These are phyloP conservation scores for Plagodis dolabraria DNA, from an alignment of 2,888 invertebrate species.

Conservation along the genomic window DNA sequence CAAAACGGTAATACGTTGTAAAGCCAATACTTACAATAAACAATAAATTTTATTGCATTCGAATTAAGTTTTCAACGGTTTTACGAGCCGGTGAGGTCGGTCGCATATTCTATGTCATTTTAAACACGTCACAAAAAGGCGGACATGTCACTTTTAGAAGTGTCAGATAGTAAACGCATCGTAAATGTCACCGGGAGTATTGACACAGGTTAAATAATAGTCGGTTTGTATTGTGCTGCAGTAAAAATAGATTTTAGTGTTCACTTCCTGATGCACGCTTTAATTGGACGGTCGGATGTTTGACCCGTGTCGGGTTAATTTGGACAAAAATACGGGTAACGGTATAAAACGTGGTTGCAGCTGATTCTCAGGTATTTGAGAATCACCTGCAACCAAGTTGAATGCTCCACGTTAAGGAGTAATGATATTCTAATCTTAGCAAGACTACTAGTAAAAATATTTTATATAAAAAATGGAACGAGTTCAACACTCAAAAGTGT, in stretches of 20 bases:
- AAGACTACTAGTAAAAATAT: too few relatives aligned
- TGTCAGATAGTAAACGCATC: constrained; percentile 37
- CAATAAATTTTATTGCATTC: constrained; percentile 34
- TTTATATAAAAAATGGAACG: too few relatives aligned
- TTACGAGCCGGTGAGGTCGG: constrained; percentile 29
- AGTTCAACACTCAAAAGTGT: too few relatives aligned
- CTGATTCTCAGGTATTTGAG: too few relatives aligned
- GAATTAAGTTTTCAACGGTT: constrained; percentile 34
- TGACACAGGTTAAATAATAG: too few relatives aligned
- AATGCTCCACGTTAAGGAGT: too few relatives aligned
- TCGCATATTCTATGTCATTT: constrained; percentile 3
- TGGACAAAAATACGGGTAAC: too few relatives aligned
- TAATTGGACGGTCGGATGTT: constrained; percentile 15
- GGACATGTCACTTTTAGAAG: background rate
- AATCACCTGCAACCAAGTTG: too few relatives aligned
- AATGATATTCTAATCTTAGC: too few relatives aligned
- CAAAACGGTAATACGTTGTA: constrained; percentile 6
- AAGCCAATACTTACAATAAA: constrained; percentile 27
- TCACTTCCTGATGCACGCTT: constrained; percentile 20
- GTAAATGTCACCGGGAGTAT: constrained; percentile 31
- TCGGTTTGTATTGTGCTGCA: constrained; percentile 8
- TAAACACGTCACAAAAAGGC: background rate
- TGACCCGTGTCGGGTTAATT: constrained; percentile 10
- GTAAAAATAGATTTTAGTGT: constrained; percentile 29
- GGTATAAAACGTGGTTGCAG: too few relatives aligned